Conservation (phyloP, 2,113 vertebrate genomes). For the Erythrocercus mccallii region DNA sequence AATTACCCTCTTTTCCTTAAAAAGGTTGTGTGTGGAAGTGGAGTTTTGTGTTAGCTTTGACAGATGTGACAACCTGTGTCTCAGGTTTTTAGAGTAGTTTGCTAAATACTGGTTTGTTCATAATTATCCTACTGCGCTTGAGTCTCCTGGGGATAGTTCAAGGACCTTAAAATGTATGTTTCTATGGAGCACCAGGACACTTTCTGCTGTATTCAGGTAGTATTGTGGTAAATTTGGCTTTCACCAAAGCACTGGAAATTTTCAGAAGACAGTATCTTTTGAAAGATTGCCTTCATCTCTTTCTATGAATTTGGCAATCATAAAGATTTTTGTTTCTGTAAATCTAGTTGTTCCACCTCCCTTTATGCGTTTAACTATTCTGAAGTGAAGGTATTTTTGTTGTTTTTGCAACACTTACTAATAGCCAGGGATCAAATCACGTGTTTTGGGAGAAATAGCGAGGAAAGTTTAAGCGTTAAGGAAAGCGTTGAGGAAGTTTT, state of each 20-base stretch:
- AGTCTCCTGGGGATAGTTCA: background rate
- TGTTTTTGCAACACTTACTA: background rate
- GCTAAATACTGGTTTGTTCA: background rate
- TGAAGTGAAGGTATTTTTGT: background rate
- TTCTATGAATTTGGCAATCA: background rate
- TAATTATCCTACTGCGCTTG: background rate
- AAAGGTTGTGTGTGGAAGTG: background rate
- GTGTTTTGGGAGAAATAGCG: background rate
- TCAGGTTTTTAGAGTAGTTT: background rate
- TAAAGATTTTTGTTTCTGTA: background rate
- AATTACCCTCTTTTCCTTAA: background rate
- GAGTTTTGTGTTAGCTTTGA: background rate
- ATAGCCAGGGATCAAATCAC: background rate
- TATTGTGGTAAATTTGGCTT: background rate
- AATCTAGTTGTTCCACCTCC: background rate
- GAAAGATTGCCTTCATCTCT: background rate
- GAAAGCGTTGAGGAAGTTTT: too few relatives aligned
- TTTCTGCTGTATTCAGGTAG: background rate
- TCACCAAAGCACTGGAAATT: background rate
- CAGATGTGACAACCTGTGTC: fast-evolving
- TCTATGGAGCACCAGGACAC: background rate
- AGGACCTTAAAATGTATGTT: background rate
- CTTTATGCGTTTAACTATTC: background rate
- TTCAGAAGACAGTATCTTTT: background rate
- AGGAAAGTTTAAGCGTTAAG: background rate